phyloP scores from a whole-genome alignment of 2,888 invertebrate species.

The Artemia sinica region DNA sequence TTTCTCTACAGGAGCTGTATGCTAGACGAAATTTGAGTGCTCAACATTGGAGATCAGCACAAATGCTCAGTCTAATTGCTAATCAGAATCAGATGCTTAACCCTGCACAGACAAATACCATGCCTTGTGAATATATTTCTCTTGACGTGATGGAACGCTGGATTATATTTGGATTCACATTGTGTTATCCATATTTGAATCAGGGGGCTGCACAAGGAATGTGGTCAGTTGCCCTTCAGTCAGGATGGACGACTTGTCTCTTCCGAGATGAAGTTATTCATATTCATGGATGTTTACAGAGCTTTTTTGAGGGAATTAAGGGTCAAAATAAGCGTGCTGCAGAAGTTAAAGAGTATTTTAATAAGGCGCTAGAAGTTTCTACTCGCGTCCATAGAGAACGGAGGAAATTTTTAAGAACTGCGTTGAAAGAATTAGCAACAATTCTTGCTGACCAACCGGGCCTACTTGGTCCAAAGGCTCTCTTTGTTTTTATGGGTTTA shows the following conservation, averaged over 20 bases:
- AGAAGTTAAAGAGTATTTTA: slow-evolving; percentile 90
- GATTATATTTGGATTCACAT: slow-evolving; percentile 80
- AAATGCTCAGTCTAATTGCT: slow-evolving; percentile 77
- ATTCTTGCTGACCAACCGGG: slow-evolving; percentile 97
- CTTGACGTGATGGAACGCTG: slow-evolving; percentile 88
- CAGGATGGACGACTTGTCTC: slow-evolving; percentile 79
- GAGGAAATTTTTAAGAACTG: slow-evolving; percentile 83
- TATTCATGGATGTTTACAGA: slow-evolving; percentile 79
- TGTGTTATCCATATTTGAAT: slow-evolving; percentile 66
- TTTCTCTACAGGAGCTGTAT: slow-evolving; percentile 72
- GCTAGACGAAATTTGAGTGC: slow-evolving; percentile 75
- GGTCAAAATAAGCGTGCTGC: slow-evolving; percentile 78
- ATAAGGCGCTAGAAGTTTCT: slow-evolving; percentile 71
- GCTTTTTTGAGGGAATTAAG: slow-evolving; percentile 85
- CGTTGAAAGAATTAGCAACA: slow-evolving; percentile 79
- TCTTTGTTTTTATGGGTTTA: slow-evolving; percentile 87
- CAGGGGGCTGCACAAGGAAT: slow-evolving; percentile 67
- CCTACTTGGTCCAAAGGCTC: slow-evolving; percentile 84
- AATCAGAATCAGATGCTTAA: slow-evolving; percentile 86
- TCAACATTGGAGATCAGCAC: slow-evolving; percentile 82
- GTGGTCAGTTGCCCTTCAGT: slow-evolving; percentile 79
- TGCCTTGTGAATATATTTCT: slow-evolving; percentile 94
- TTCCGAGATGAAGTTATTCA: slow-evolving; percentile 94
- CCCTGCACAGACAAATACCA: slow-evolving; percentile 82
- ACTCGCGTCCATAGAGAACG: slow-evolving; percentile 82